A percentile compares a stretch with the other conserved stretches of the same genome.
Evolutionary conservation across 37 sponge, comb jelly and placozoan genomes (phyloP).

Genomic region (Eunapius fragilis): DNA sequence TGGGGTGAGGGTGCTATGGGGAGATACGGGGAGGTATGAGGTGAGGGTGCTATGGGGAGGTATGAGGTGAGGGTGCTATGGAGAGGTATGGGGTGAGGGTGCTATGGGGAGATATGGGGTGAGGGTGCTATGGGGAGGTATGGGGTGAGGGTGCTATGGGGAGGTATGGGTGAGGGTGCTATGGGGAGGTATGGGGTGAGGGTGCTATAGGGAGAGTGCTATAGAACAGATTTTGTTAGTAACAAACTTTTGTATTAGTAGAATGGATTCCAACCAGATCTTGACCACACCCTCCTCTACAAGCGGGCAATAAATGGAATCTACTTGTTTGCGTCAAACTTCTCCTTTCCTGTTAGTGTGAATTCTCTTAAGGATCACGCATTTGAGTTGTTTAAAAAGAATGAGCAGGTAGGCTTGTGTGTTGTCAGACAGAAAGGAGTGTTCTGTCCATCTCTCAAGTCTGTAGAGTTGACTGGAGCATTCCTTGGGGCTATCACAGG

Average conservation of each 20-base stretch:
- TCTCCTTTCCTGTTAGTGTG: not conserved
- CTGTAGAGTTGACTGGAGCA: constrained; percentile 3
- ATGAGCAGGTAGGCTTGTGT: not conserved
- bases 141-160: no score
- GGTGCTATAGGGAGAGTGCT: not conserved
- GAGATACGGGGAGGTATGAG: no score
- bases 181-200: no score
- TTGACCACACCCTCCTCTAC: not conserved
- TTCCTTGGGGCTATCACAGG: constrained; percentile 44
- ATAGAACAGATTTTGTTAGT: not conserved
- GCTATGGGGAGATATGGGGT: no score
- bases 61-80: no score
- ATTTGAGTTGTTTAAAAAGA: not conserved
- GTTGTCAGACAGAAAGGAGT: not conserved
- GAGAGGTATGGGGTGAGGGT: no score
- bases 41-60: no score
- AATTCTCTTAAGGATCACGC: not conserved
- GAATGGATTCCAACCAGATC: not conserved
- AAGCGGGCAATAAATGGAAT: not conserved
- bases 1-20: no score
- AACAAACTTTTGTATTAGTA: not conserved
- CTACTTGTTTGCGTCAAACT: not conserved
- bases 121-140: no score
- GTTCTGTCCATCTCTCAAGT: not conserved
- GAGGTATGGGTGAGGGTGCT: no score